Evolutionary conservation across 2,113 vertebrate genomes (phyloP).

Genomic region (Herpailurus yagouaroundi): DNA sequence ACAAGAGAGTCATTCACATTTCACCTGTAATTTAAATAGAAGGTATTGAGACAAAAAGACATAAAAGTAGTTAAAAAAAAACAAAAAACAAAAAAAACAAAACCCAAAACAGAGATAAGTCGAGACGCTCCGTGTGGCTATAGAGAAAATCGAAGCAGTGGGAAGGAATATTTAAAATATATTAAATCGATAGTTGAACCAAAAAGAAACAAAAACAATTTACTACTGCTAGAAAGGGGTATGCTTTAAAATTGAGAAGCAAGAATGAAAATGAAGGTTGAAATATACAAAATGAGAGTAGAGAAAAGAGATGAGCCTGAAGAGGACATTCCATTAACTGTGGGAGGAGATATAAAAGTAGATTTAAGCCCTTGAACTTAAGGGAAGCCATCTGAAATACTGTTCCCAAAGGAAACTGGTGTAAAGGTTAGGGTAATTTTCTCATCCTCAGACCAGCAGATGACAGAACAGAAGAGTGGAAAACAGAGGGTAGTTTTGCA

Average conservation of each 20-base stretch:
- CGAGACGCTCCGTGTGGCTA: background rate
- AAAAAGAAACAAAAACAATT: background rate
- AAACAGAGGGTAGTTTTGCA: background rate
- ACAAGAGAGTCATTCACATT: background rate
- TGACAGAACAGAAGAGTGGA: background rate
- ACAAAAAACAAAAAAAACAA: too few relatives aligned
- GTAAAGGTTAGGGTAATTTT: background rate
- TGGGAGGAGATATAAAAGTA: background rate
- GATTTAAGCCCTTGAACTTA: background rate
- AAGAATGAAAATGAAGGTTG: background rate
- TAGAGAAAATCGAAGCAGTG: background rate
- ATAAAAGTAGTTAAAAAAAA: too few relatives aligned
- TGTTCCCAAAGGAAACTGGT: background rate
- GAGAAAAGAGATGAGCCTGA: background rate
- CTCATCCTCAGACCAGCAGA: background rate
- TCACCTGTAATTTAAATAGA: background rate
- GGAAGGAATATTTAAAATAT: background rate
- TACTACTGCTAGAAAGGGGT: background rate
- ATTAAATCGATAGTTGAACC: background rate
- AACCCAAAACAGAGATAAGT: background rate
- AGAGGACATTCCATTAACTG: background rate
- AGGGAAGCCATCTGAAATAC: background rate
- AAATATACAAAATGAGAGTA: background rate
- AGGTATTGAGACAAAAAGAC: background rate
- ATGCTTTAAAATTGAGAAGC: background rate